Evolutionary conservation across 1,140 invertebrate genomes (phyloP), one percentile per base, ranked within the genome.

Genomic region (Psilanteris sp.): DNA sequence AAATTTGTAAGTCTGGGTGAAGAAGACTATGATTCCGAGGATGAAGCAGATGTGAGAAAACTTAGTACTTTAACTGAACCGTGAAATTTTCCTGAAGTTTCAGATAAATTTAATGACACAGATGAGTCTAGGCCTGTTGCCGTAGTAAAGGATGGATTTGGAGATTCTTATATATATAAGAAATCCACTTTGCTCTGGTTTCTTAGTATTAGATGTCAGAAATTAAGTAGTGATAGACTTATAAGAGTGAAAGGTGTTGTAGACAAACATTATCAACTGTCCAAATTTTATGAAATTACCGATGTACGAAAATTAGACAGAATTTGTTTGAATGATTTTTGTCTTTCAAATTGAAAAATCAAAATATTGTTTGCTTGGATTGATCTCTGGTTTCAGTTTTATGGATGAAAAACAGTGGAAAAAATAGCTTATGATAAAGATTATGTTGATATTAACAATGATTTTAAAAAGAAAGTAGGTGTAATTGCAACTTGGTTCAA

Each of bases 131-230:
- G 44, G 10, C 15, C 44, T 31, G n/a, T 20, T 20, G 20, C 44
- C n/a, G 16, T 37, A 8, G 16, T 31, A 27, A 13, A 44, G 20
- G 27, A 59, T n/a, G 37, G 9, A 16, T 18, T 3, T 2, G 37
- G 50, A 20, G 36, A 15, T 11, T 11, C 7, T 9, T 15, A 7
- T 2, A 16, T 48, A 0, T 4, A 26, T 6, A 48, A 48, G 6
- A 48, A 48, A 20, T 32, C 44, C 6, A 11, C n/a, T n/a, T n/a
- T 48, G 6, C 9, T 1, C 18, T 48, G 44, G 44, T 32, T 18
- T 31, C 7, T 48, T 1, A 48, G 20, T 8, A 48, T 18, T 9
- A 16, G 7, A 20, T 6, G 13, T 6, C 18, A 20, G 20, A 48
- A 54, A 18, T 4, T 31, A 5, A 44, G 20, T 31, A 44, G 24